Evolutionary conservation across 2,113 vertebrate genomes (phyloP).

Genomic region (Labrus mixtus): DNA sequence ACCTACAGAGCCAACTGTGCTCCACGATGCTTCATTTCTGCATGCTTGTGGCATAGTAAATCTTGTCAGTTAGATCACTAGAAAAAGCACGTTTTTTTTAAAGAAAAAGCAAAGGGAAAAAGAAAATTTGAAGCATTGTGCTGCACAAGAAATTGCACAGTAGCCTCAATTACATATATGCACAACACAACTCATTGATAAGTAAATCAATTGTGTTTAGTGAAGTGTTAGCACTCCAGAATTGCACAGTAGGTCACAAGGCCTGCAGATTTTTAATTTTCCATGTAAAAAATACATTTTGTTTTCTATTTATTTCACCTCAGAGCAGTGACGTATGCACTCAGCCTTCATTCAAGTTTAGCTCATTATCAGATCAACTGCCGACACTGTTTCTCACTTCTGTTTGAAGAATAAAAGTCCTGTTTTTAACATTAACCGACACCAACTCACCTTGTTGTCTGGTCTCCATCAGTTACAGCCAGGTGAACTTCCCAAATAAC

Average conservation of each 20-base stretch:
- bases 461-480: constrained; percentile 76
- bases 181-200: too few species aligned
- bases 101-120: not conserved
- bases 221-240: not conserved
- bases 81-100: not conserved
- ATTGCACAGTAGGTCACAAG: not conserved
- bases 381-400: not conserved
- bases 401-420: not conserved
- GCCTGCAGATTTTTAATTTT: not conserved
- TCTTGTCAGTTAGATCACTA: not conserved
- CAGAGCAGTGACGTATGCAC: not conserved
- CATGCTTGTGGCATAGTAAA: not conserved
- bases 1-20: constrained; percentile 1
- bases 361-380: constrained; percentile 29
- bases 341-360: constrained; percentile 13
- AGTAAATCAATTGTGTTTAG: not conserved
- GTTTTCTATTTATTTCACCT: not conserved
- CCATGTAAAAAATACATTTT: not conserved
- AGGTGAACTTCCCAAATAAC: constrained; percentile 25
- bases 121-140: not conserved
- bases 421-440: too few species aligned
- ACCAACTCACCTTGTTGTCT: constrained; percentile 80
- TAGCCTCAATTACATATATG: too few species aligned
- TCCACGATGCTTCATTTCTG: not conserved
- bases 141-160: not conserved